Percentiles rank a stretch among this genome's conserved stretches.
phyloP scores from a whole-genome alignment of 2,113 vertebrate genomes.

The Passer montanus region DNA sequence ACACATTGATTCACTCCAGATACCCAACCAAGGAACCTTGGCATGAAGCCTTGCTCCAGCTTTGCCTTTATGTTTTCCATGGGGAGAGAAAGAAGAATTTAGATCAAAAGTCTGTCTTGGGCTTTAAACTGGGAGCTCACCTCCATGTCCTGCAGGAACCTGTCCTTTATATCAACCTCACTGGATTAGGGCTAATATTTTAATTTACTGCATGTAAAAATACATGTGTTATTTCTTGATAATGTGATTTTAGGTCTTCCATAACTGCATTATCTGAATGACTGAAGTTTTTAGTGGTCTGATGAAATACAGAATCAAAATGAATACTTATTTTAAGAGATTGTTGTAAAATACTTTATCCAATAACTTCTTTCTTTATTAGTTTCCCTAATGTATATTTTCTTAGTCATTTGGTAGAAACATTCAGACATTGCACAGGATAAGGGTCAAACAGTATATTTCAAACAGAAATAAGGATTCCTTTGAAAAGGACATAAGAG shows the following conservation, averaged over 20 bases:
- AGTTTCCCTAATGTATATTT: not conserved
- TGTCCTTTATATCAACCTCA: not conserved
- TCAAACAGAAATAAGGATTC: not conserved
- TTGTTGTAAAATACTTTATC: not conserved
- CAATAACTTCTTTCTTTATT: not conserved
- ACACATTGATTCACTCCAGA: not conserved
- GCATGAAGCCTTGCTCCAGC: not conserved
- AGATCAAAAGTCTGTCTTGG: not conserved
- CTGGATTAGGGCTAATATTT: not conserved
- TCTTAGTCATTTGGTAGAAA: not conserved
- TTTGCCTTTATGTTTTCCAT: not conserved
- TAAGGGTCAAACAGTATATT: not conserved
- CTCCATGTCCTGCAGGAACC: rapidly evolving
- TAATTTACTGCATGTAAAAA: not conserved
- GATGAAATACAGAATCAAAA: not conserved
- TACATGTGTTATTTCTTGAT: not conserved
- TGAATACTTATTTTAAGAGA: not conserved
- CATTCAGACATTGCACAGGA: not conserved
- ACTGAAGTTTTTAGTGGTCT: not conserved
- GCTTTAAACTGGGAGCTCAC: not conserved
- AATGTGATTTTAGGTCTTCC: not conserved
- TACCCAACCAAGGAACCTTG: rapidly evolving
- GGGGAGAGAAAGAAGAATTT: not conserved
- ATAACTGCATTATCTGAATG: not conserved
- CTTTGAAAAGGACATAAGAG: not conserved